Evolutionary conservation across 2,113 vertebrate species (phyloP).

Genomic region (Plecotus auritus): DNA sequence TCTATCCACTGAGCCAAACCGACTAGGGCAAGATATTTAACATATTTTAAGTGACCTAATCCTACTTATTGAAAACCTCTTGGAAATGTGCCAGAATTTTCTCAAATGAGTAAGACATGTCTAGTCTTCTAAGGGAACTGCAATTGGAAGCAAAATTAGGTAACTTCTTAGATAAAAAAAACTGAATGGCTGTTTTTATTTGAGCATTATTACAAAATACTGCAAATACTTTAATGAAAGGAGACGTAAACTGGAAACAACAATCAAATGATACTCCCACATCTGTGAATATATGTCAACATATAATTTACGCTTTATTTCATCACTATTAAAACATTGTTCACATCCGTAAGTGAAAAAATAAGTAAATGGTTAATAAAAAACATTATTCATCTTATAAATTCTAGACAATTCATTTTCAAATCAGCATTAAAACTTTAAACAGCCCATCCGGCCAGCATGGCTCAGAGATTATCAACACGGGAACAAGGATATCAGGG

Average conservation of each 20-base stretch:
- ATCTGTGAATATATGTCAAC: neutral
- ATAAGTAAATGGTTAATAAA: neutral
- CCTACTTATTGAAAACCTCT: neutral
- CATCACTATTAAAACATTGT: slow-evolving; percentile 3
- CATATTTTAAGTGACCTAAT: neutral
- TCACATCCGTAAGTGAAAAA: neutral
- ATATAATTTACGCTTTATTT: neutral
- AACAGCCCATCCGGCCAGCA: neutral
- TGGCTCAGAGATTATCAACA: too few relatives aligned
- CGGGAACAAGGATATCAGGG: too few relatives aligned
- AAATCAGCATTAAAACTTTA: neutral
- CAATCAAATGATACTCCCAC: neutral
- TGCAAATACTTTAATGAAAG: neutral
- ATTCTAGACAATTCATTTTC: neutral
- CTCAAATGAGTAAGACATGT: neutral
- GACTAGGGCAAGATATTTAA: too few relatives aligned
- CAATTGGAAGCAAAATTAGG: neutral
- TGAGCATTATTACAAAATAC: neutral
- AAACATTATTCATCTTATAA: neutral
- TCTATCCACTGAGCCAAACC: too few relatives aligned
- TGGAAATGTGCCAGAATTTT: neutral
- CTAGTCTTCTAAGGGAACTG: neutral
- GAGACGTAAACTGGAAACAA: neutral
- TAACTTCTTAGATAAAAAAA: neutral
- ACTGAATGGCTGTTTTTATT: neutral